Conservation (phyloP, 2,797 vertebrate species). For the Aplochiton taeniatus region DNA sequence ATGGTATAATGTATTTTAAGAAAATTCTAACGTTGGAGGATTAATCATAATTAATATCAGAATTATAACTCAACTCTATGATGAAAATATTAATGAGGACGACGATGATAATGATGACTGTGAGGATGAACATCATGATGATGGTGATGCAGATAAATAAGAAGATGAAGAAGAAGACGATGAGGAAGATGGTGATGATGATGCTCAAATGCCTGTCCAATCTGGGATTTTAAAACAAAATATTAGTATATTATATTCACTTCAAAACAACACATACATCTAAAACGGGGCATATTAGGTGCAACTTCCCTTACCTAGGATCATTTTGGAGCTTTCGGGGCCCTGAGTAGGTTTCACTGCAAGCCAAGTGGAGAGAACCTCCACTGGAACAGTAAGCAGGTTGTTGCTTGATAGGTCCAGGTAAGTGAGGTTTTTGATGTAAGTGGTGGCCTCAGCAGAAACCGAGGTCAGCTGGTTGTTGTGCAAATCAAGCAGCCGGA, state of each 20-base stretch:
- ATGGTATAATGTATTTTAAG: too few species aligned
- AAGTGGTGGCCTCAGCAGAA: constrained; percentile 82
- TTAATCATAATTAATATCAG: constrained; percentile 39
- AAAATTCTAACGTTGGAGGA: constrained; percentile 35
- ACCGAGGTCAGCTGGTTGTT: constrained; percentile 88
- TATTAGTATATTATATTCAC: too few species aligned
- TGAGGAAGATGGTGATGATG: too few species aligned
- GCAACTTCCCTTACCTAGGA: constrained; percentile 84
- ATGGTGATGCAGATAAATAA: neutral
- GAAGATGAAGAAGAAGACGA: too few species aligned
- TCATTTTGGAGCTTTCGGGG: constrained; percentile 84
- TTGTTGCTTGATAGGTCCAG: constrained; percentile 95
- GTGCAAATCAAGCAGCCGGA: constrained; percentile 92
- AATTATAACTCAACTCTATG: too few species aligned
- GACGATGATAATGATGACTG: constrained; percentile 22
- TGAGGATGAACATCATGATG: constrained; percentile 12
- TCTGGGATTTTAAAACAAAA: neutral
- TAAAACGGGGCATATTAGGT: too few species aligned
- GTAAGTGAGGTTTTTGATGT: constrained; percentile 89
- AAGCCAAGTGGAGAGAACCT: constrained; percentile 86
- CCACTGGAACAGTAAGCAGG: constrained; percentile 85
- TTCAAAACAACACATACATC: too few species aligned
- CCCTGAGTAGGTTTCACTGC: constrained; percentile 77
- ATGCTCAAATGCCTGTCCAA: too few species aligned
- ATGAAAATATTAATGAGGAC: constrained; percentile 19